Evolutionary conservation across 2,113 vertebrate species (phyloP).

Genomic region (Datnioides undecimradiatus): DNA sequence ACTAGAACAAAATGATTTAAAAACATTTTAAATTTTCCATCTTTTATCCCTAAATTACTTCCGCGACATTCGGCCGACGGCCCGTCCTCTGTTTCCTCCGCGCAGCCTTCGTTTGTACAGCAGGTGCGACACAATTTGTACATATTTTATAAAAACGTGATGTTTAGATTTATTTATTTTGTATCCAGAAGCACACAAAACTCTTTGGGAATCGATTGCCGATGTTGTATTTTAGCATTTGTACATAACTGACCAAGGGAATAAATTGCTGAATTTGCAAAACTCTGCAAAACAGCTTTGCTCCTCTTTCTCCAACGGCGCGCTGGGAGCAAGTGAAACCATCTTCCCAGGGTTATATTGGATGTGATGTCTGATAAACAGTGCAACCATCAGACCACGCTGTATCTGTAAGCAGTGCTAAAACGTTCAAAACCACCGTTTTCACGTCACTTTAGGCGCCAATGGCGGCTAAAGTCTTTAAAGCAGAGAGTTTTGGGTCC

Average conservation of each 20-base stretch:
- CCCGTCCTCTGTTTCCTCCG: conserved; percentile 48
- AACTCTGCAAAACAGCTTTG: neutral
- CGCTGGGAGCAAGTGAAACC: neutral
- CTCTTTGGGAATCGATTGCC: conserved; percentile 26
- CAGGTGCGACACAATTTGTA: conserved; percentile 64
- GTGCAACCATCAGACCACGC: neutral
- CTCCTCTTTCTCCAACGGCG: conserved; percentile 7
- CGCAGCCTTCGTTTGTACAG: conserved; percentile 42
- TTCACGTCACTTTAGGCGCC: no score
- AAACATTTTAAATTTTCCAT: conserved; percentile 65
- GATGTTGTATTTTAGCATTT: conserved; percentile 66
- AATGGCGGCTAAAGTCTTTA: neutral
- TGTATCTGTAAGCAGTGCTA: no score
- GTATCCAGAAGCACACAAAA: conserved; percentile 60
- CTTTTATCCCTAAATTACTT: conserved; percentile 59
- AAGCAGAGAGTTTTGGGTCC: neutral
- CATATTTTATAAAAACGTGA: conserved; percentile 78
- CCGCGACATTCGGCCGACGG: conserved; percentile 25
- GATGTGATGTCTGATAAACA: neutral
- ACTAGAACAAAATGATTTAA: neutral
- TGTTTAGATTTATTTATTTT: conserved; percentile 81
- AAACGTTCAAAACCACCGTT: no score
- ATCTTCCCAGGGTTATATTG: no score
- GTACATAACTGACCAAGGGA: conserved; percentile 63
- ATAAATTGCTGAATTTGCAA: conserved; percentile 57